Base-by-base conservation (phyloP, 1,140 invertebrate genomes). In the Drosophila bocki region DNA sequence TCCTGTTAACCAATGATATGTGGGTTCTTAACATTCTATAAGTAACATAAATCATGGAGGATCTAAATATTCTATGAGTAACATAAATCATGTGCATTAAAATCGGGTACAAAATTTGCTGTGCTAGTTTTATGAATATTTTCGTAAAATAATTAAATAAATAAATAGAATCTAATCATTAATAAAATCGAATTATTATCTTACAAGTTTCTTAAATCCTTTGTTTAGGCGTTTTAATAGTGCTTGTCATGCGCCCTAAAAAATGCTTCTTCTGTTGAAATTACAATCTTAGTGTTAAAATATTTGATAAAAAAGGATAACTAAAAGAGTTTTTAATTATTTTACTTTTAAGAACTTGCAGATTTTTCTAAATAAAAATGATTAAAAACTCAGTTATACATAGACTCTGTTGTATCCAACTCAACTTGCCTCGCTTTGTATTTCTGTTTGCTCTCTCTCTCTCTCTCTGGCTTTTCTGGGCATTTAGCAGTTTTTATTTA, bases 401-500 rank as follows among this genome's bases (percentile, higher is more conserved):
- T 13, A 15, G 5, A 39, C 37, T 39, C 12, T n/a, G 8, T 29
- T 15, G 8, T 15, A 9, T 48, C 3, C 15, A 9, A 26, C 13
- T 7, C 50, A 17, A 33, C 50, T 13, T 22, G 32, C 33, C 32
- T 35, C 47, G 29, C 61, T 58, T 29, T 39, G 29, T 61, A 17
- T 50, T 35, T n/a, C 7, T 32, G 37, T 19, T 70, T 56, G 17
- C 26, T 22, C 22, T 22, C 22, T 22, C 22, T 22, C 26, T 29
- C 26, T 29, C 77, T 68, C 42, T 53, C 35, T 45, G 58, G 26
- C 44, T 78, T 76, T 77, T 61, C 19, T 59, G 50, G 50, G 17
- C 54, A 63, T 65, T 86, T 82, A 71, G 78, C 79, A 75, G 44
- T 56, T 57, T 74, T 80, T 77, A 68, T 74, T 80, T 81, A 63